Evolutionary conservation across 35 echinoderm and acorn worm genomes (phyloP), one percentile per base, ranked within the genome.

Genomic region (Nesometra sesokonis): DNA sequence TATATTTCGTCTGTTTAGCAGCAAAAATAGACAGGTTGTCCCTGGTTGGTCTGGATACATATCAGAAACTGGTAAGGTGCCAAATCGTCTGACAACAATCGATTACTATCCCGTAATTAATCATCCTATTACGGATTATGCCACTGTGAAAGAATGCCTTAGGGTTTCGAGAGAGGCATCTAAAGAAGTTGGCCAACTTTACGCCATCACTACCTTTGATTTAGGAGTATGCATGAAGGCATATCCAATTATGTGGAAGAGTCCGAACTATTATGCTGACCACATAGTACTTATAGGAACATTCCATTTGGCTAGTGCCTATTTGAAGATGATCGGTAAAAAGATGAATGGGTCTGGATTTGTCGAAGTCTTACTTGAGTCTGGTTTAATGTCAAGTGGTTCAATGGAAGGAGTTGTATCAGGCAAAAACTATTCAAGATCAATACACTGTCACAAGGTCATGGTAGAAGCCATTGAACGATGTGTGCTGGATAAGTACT

Each of bases 141-240:
- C 37, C 9, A 91, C 93, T 0, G 39, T 88, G 86, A 29, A 43
- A 43, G 38, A 43, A 43, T 43, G 38, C 38, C 15, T 39, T 77
- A 19, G 93, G 38, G 4, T 7, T 43, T n/a, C n/a, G n/a, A n/a
- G n/a, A n/a, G n/a, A n/a, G n/a, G n/a, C 93, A 34, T 88, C 86
- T 32, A 32, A 67, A 17, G 93, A 95, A 77, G 93, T 95, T 3
- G 93, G 93, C n/a, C 90, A 95, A 78, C 31, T 83, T 21, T 95
- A 89, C 34, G 84, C 86, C 37, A 89, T 95, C n/a, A 92, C 39
- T 13, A 89, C 89, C 0, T 95, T 95, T 89, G 93, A 95, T 47
- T 36, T 94, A 13, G 85, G 89, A 21, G 93, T 90, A 0, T 91
- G 85, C 38, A 95, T 95, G 93, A 95, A 92, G 29, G 93, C 93